Percentiles rank a stretch among this genome's conserved stretches.
Evolutionary conservation across 2,113 vertebrate species (phyloP).

Genomic region (Nettapus auritus): DNA sequence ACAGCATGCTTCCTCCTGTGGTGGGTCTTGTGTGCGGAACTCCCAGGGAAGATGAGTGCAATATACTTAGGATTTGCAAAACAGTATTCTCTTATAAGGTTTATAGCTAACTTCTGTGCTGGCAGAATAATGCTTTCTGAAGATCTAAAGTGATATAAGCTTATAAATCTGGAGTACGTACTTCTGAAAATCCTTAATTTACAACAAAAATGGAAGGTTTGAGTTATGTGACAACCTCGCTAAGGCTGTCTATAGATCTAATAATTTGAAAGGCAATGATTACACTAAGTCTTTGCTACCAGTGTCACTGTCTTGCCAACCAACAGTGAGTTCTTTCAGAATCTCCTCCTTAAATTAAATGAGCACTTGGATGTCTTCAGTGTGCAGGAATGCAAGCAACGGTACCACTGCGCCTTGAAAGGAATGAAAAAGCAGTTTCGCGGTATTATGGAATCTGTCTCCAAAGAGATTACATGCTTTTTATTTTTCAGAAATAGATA

Average conservation of each 20-base stretch:
- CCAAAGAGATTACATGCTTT: background rate
- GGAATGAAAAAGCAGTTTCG: background rate
- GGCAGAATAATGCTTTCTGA: background rate
- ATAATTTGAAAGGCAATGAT: background rate
- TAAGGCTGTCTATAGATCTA: background rate
- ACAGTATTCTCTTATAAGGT: background rate
- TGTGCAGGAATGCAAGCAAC: background rate
- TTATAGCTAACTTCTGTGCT: background rate
- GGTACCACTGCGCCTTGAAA: background rate
- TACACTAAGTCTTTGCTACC: background rate
- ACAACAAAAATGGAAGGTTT: background rate
- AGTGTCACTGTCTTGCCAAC: background rate
- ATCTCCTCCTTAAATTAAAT: background rate
- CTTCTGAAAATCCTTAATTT: background rate
- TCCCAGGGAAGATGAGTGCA: background rate
- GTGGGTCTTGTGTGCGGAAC: background rate
- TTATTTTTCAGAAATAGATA: background rate
- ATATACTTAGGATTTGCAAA: background rate
- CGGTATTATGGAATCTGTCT: background rate
- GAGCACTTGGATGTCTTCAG: background rate
- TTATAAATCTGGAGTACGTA: background rate
- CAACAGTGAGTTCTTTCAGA: background rate
- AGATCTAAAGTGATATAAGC: background rate
- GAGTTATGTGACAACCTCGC: background rate
- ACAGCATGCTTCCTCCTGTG: fast-evolving